A percentile compares a stretch with the other conserved stretches of the same genome.
phyloP scores from a whole-genome alignment of 1,140 invertebrate genomes.

The Drosophila azteca region DNA sequence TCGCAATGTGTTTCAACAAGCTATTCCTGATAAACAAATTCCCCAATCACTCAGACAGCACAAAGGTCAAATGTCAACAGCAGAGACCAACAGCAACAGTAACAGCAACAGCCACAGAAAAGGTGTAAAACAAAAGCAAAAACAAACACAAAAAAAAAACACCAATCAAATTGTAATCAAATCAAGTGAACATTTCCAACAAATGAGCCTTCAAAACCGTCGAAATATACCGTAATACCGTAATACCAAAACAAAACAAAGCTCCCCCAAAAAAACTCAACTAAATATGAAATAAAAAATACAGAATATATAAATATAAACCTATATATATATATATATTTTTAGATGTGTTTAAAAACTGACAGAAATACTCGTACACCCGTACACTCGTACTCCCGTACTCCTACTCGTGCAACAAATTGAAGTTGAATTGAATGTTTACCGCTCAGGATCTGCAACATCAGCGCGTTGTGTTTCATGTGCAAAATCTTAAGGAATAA shows the following conservation, averaged over 20 bases:
- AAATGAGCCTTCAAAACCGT: background rate
- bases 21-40: constrained; percentile 63
- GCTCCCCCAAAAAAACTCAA: background rate
- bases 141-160: constrained; percentile 11
- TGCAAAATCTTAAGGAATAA: constrained; percentile 63
- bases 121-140: constrained; percentile 5
- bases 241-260: background rate
- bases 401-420: constrained; percentile 14
- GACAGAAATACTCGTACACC: constrained; percentile 13
- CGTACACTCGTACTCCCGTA: background rate
- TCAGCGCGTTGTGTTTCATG: constrained; percentile 70
- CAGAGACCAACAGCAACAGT: constrained; percentile 11
- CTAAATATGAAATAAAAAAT: too few species aligned
- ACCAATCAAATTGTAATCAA: constrained; percentile 43
- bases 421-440: constrained; percentile 30
- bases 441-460: constrained; percentile 60
- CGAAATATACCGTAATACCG: background rate
- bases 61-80: constrained; percentile 54
- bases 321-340: constrained; percentile 58
- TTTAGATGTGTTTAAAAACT: constrained; percentile 65
- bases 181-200: background rate
- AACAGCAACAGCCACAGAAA: background rate
- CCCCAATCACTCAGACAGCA: constrained; percentile 21
- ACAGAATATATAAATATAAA: too few species aligned
- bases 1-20: constrained; percentile 70